These are phyloP conservation scores for Spheniscus humboldti DNA, from an alignment of 2,797 vertebrate species.

Conservation along the genomic window DNA sequence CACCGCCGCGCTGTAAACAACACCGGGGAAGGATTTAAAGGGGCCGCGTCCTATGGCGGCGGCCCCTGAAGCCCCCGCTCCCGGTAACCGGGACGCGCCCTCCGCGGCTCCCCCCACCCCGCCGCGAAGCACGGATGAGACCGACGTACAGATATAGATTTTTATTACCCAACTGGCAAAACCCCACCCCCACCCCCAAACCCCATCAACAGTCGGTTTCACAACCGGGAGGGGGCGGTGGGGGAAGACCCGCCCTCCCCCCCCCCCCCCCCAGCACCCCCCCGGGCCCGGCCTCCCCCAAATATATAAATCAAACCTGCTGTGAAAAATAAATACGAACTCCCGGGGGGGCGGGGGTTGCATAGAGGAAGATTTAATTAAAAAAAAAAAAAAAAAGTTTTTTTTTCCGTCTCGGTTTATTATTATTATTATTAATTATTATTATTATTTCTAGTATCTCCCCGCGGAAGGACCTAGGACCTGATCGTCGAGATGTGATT, in stretches of 20 bases:
- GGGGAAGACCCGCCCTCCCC: too few species aligned
- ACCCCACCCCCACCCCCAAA: neutral
- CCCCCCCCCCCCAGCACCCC: too few species aligned
- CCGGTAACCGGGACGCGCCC: too few species aligned
- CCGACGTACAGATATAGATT: neutral
- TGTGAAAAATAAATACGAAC: neutral
- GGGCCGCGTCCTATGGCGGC: neutral
- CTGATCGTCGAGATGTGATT: constrained; percentile 14
- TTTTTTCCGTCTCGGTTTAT: neutral
- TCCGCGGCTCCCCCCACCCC: neutral
- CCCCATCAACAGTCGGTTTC: neutral
- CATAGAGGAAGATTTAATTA: neutral
- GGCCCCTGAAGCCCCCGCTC: too few species aligned
- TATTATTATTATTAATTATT: neutral
- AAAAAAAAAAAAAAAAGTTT: neutral
- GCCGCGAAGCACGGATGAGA: neutral
- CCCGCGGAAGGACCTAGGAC: neutral
- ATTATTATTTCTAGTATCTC: neutral
- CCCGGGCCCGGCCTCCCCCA: neutral
- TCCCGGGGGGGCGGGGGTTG: neutral
- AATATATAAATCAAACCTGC: neutral
- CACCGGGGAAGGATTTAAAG: neutral
- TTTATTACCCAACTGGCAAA: constrained; percentile 1
- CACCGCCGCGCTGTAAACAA: neutral
- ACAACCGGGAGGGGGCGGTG: neutral